Conservation (phyloP, 2,797 vertebrate species). For the Pipistrellus kuhlii region DNA sequence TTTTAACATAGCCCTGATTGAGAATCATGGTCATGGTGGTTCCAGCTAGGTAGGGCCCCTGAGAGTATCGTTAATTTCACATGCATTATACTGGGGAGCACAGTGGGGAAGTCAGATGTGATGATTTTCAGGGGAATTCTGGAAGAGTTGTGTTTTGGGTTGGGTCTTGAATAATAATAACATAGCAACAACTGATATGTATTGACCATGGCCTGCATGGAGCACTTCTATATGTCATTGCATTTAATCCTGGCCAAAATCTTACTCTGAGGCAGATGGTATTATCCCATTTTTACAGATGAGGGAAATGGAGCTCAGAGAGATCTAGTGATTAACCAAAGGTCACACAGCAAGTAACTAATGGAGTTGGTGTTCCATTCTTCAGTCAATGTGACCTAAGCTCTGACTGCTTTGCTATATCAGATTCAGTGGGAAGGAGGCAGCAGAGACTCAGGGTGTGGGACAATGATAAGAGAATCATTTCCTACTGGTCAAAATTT, state of each 20-base stretch:
- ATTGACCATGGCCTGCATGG: background rate
- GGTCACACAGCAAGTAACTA: background rate
- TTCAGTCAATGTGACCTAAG: background rate
- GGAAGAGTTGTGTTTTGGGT: background rate
- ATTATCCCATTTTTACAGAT: background rate
- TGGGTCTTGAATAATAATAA: background rate
- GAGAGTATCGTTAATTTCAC: background rate
- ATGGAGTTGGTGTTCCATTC: background rate
- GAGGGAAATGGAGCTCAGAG: background rate
- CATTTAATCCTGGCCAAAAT: background rate
- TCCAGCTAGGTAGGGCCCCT: background rate
- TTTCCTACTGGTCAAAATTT: conserved; percentile 8
- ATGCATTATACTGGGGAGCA: background rate
- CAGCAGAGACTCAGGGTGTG: background rate
- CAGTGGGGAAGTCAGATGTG: too few species aligned
- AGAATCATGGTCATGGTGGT: background rate
- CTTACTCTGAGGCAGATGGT: background rate
- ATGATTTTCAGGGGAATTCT: background rate
- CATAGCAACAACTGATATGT: background rate
- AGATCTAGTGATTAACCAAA: background rate
- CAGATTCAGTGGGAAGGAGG: background rate
- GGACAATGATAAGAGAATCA: background rate
- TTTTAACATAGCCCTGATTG: background rate
- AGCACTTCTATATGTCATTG: background rate
- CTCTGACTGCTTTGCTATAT: background rate